Base-by-base conservation (phyloP, 2,888 invertebrate genomes). In the Ophioninae sp. region DNA sequence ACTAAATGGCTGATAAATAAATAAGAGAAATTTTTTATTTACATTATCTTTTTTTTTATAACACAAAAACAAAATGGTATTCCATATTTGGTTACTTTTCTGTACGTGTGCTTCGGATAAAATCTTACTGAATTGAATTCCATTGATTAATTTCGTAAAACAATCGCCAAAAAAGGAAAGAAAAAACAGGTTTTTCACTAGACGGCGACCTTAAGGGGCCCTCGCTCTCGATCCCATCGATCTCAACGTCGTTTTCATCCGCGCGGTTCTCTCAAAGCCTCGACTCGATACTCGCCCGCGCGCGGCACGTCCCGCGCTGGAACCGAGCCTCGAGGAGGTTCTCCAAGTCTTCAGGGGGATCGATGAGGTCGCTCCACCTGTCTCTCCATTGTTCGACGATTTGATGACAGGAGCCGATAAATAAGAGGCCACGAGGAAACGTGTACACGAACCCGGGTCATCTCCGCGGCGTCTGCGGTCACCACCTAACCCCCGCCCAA, bases 391-490 rank as follows among this genome's bases (percentile, higher is more conserved):
- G 84, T 84, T 84, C 84, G 84, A 81, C 84, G 79, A 79, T 84
- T 84, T 81, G 81, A 84, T 81, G 84, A 84, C 84, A 81, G 72
- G 84, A 81, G 71, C 61, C 79, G 84, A 81, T 84, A 81, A 84
- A 81, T 84, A 84, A 84, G 84, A 81, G 81, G 81, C 75, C 51
- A 78, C 73, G 74, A 81, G 59, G 76, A 81, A 81, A 81, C 61
- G 72, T 71, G 83, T 74, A 51, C 17, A 51, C 6, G 74, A 71
- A 81, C 78, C 41, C 69, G 83, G 83, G 80, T 82, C 83, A 76
- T 79, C 72, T 58, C 67, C 72, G 61, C 73, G 58, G 59, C 69
- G 72, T 83, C 82, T 76, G 56, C 79, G 71, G 71, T 77, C 83
- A 78, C 74, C 65, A 61, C 75, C 81, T 68, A 82, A 79, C 82